Conservation (phyloP, 2,797 vertebrate species). For the Picus viridis region DNA sequence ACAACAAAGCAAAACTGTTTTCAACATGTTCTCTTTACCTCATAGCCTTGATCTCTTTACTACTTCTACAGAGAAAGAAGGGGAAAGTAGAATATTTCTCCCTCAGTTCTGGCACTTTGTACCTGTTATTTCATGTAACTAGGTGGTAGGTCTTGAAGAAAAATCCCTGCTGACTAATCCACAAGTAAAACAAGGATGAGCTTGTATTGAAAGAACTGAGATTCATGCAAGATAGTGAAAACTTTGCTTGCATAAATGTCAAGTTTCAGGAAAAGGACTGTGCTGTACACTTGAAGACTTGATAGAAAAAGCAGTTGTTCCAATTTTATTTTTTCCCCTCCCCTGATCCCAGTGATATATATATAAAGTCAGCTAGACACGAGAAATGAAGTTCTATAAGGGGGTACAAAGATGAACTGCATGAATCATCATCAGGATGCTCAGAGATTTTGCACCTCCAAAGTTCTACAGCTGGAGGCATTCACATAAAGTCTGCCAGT, state of each 20-base stretch:
- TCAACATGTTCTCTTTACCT: neutral
- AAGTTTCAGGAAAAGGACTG: neutral
- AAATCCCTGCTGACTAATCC: neutral
- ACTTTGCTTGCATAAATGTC: accelerated
- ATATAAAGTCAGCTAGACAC: neutral
- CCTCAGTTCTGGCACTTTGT: neutral
- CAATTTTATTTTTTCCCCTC: accelerated
- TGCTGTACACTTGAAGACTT: neutral
- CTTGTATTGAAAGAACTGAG: neutral
- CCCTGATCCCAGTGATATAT: too few species aligned
- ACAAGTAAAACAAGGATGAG: neutral
- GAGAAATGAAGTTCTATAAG: neutral
- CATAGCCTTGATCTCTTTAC: neutral
- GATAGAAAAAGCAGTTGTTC: neutral
- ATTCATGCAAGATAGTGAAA: neutral
- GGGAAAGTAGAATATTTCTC: neutral
- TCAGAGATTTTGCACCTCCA: neutral
- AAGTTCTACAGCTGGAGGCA: neutral
- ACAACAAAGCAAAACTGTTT: neutral
- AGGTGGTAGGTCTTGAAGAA: neutral
- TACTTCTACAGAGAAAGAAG: neutral
- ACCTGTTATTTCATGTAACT: neutral
- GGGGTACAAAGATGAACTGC: neutral
- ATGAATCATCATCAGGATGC: neutral
- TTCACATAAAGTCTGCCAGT: neutral